These are phyloP conservation scores for Pandemis heparana DNA, from an alignment of 2,888 invertebrate genomes.

Conservation along the genomic window DNA sequence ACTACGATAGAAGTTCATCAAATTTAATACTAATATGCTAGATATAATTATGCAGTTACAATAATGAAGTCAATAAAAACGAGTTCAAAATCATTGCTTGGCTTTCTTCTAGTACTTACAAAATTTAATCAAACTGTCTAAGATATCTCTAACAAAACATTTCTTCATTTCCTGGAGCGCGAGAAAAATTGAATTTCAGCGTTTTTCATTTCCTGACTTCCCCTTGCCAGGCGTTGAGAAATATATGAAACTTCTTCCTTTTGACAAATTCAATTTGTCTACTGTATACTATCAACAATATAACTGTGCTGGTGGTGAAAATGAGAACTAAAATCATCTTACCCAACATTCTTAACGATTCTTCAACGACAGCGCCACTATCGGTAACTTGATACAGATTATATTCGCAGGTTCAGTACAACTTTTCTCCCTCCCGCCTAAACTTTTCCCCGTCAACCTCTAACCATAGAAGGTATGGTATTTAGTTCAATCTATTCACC, in stretches of 20 bases:
- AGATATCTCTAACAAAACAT: conserved; percentile 16
- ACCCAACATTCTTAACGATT: neutral
- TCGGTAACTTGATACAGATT: neutral
- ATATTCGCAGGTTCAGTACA: neutral
- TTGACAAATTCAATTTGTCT: conserved; percentile 40
- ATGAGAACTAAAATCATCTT: neutral
- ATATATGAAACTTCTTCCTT: conserved; percentile 32
- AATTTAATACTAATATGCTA: no score
- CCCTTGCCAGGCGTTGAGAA: conserved; percentile 20
- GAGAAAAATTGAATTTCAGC: conserved; percentile 35
- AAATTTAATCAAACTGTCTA: conserved; percentile 12
- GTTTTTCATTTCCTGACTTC: conserved; percentile 38
- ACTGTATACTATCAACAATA: conserved; percentile 4
- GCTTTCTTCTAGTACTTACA: neutral
- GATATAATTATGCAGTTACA: no score
- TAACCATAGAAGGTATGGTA: conserved; percentile 12
- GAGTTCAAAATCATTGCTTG: neutral
- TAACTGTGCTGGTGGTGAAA: conserved; percentile 8
- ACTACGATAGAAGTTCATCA: no score
- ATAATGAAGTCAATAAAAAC: neutral
- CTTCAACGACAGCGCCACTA: neutral
- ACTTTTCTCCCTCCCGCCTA: neutral
- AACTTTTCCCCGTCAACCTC: conserved; percentile 4
- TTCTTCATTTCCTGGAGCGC: conserved; percentile 23
- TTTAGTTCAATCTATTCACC: conserved; percentile 20